Evolutionary conservation across 1,140 invertebrate species (phyloP).

Genomic region (Papilio aristodemus): DNA sequence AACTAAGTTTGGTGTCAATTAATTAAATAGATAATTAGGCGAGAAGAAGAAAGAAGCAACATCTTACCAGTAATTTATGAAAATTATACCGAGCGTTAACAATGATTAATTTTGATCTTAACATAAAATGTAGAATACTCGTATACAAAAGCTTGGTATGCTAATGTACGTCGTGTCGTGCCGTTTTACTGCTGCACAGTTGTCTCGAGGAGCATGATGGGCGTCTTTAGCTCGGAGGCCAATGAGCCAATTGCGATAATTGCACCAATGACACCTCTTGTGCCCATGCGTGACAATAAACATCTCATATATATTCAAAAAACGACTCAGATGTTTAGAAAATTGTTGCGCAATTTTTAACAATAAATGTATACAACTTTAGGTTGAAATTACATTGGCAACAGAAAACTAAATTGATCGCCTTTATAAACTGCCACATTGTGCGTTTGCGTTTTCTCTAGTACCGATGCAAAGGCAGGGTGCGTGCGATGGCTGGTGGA

Average conservation of each 20-base stretch:
- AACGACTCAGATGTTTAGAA: constrained; percentile 44
- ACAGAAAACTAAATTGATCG: not conserved
- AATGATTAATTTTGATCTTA: not conserved
- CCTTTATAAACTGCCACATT: constrained; percentile 39
- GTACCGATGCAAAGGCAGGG: constrained; percentile 48
- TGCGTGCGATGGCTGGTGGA: constrained; percentile 63
- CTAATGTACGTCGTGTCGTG: constrained; percentile 20
- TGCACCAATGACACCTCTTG: constrained; percentile 69
- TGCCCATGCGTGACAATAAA: constrained; percentile 61
- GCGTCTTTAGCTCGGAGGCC: constrained; percentile 69
- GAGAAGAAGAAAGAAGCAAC: no score
- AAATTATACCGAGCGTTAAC: no score
- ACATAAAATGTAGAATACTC: not conserved
- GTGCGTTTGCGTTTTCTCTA: constrained; percentile 64
- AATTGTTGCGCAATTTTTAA: constrained; percentile 30
- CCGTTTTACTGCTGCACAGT: constrained; percentile 29
- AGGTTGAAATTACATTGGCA: constrained; percentile 8
- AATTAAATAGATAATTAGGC: no score
- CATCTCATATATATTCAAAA: constrained; percentile 38
- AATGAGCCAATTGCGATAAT: constrained; percentile 78
- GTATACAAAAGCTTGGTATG: constrained; percentile 5
- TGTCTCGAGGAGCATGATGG: constrained; percentile 51
- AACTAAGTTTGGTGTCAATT: no score
- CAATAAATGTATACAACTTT: constrained; percentile 29
- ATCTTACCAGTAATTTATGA: no score